Conservation (phyloP, 1,140 invertebrate genomes). For the Lineus longissimus region DNA sequence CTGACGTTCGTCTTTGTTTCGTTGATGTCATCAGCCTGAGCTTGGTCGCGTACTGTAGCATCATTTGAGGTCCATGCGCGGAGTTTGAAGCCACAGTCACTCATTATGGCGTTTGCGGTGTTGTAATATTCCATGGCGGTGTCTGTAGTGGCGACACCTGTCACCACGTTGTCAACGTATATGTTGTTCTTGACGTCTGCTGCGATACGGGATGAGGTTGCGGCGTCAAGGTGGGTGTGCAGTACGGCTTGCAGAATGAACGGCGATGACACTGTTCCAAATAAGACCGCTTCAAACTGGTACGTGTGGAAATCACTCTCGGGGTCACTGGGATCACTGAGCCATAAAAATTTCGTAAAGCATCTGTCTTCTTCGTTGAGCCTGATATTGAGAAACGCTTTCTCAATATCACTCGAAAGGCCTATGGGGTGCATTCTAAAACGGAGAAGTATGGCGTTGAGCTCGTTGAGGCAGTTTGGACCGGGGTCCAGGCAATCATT, state of each 20-base stretch:
- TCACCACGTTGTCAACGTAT: slow-evolving; percentile 2
- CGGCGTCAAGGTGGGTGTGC: neutral
- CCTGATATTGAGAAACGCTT: slow-evolving; percentile 18
- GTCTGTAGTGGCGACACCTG: neutral
- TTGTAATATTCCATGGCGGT: neutral
- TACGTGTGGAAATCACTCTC: neutral
- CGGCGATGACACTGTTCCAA: neutral
- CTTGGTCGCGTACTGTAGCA: neutral
- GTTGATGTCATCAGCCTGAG: neutral
- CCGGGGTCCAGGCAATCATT: slow-evolving; percentile 16
- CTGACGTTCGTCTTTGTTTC: neutral
- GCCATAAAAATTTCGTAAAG: slow-evolving; percentile 14
- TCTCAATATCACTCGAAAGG: slow-evolving; percentile 19
- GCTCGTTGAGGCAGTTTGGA: slow-evolving; percentile 12
- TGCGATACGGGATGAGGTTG: neutral
- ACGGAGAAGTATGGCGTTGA: slow-evolving; percentile 12
- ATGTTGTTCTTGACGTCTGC: neutral
- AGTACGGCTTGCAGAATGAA: neutral
- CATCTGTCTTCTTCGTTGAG: slow-evolving; percentile 17
- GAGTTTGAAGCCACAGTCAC: neutral
- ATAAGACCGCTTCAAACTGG: neutral
- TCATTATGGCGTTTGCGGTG: neutral
- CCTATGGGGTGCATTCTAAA: slow-evolving; percentile 15
- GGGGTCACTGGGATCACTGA: neutral
- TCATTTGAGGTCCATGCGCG: neutral